Evolutionary conservation across 1,140 invertebrate species (phyloP).

Genomic region (Asbolus verrucosus): DNA sequence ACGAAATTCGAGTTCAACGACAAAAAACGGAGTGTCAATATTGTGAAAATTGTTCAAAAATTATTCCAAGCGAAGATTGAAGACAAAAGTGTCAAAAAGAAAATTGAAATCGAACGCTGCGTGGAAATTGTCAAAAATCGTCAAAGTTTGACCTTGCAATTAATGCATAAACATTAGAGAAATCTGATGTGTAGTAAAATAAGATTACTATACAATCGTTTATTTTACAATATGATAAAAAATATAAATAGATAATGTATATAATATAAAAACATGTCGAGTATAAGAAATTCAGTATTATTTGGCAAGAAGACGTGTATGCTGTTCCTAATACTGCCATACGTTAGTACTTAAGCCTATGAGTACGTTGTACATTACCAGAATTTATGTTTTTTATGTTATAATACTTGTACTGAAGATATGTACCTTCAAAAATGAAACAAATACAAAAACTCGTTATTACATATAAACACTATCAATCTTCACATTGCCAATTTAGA

Average conservation of each 20-base stretch:
- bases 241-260: conserved; percentile 28
- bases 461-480: no score
- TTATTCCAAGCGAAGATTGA: background rate
- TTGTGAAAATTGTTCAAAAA: background rate
- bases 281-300: conserved; percentile 20
- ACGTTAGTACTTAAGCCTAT: conserved; percentile 22
- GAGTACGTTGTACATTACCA: conserved; percentile 3
- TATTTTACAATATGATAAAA: conserved; percentile 31
- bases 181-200: background rate
- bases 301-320: conserved; percentile 33
- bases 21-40: background rate
- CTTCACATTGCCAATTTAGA: no score
- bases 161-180: no score
- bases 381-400: no score
- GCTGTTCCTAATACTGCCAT: conserved; percentile 22
- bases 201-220: conserved; percentile 3
- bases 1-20: background rate
- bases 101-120: no score
- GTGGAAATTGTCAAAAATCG: no score
- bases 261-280: conserved; percentile 22
- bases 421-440: no score
- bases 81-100: no score
- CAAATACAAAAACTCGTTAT: no score
- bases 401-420: no score
- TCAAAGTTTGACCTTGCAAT: no score